A percentile compares a stretch with the other conserved stretches of the same genome.
Conservation (phyloP, 2,113 vertebrate genomes). For the Hylia prasina region DNA sequence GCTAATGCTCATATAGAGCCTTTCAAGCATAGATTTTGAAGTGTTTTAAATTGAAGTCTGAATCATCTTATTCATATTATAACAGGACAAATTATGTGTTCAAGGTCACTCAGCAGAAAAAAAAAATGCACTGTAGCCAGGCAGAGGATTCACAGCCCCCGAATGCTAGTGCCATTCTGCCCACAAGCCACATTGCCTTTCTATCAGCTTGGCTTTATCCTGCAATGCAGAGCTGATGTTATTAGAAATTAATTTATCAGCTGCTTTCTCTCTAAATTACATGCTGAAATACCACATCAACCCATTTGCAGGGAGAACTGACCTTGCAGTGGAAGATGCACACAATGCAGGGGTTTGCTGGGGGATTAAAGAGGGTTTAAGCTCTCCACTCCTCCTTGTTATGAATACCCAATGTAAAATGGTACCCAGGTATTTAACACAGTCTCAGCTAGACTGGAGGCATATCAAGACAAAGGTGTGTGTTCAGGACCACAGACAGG, state of each 20-base stretch:
- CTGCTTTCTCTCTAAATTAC: not conserved
- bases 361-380: not conserved
- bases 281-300: not conserved
- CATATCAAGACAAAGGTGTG: not conserved
- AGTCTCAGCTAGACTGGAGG: not conserved
- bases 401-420: not conserved
- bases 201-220: not conserved
- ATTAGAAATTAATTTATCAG: not conserved
- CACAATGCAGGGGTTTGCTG: not conserved
- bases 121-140: not conserved
- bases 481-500: not conserved
- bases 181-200: not conserved
- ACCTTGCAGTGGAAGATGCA: not conserved
- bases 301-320: not conserved
- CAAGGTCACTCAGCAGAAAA: not conserved
- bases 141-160: not conserved
- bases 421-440: not conserved
- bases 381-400: not conserved
- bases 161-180: not conserved
- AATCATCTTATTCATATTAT: not conserved
- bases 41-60: not conserved
- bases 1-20: not conserved
- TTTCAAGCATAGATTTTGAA: not conserved
- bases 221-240: accelerated
- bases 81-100: not conserved